Conservation (phyloP, 2,113 vertebrate genomes). For the Corythoichthys intestinalis region DNA sequence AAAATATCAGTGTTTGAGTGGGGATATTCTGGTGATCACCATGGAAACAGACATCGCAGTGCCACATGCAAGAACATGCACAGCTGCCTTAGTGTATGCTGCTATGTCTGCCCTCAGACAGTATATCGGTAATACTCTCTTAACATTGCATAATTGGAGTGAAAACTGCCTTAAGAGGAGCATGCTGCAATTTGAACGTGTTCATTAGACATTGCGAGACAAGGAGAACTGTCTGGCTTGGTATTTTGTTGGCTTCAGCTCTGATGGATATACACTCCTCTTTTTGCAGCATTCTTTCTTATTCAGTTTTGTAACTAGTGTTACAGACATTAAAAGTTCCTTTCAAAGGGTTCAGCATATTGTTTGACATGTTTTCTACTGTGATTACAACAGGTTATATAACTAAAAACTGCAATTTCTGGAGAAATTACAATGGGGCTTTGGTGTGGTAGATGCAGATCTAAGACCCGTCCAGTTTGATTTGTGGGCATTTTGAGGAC, state of each 20-base stretch:
- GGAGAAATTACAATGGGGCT: too few relatives aligned
- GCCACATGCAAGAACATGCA: conserved; percentile 50
- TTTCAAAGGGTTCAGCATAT: not conserved
- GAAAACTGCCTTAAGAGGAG: conserved; percentile 45
- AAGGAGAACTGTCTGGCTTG: not conserved
- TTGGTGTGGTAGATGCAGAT: too few relatives aligned
- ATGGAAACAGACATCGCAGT: conserved; percentile 71
- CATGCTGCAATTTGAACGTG: conserved; percentile 41
- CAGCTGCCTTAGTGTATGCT: conserved; percentile 52
- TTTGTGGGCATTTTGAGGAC: too few relatives aligned
- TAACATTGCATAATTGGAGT: too few relatives aligned
- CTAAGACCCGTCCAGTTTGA: too few relatives aligned
- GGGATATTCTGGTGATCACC: conserved; percentile 65
- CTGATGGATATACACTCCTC: not conserved
- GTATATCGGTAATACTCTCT: conserved; percentile 21
- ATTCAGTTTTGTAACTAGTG: not conserved
- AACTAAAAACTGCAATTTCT: not conserved
- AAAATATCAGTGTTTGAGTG: conserved; percentile 53
- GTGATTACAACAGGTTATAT: not conserved
- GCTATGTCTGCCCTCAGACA: conserved; percentile 38
- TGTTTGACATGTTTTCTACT: not conserved
- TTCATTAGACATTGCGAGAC: conserved; percentile 43
- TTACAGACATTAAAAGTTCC: conserved; percentile 10
- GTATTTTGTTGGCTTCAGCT: not conserved
- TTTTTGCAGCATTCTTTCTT: not conserved